phyloP scores from a whole-genome alignment of 2,888 invertebrate genomes.

The Nowickia ferox region DNA sequence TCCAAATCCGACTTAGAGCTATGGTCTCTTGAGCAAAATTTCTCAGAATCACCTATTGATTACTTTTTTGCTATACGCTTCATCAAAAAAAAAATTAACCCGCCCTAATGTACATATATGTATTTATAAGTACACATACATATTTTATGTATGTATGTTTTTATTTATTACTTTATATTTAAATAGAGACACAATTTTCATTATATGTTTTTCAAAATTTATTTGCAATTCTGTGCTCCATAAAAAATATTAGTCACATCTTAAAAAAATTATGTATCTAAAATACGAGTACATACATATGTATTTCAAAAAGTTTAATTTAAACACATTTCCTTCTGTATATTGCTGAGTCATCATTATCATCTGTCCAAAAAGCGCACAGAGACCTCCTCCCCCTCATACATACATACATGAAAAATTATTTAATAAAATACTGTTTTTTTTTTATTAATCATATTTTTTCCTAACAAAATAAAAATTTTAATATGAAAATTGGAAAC shows the following conservation, averaged over 20 bases:
- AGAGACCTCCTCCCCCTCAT: neutral
- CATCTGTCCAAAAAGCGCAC: neutral
- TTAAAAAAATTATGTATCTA: neutral
- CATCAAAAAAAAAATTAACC: too few species aligned
- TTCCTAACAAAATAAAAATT: constrained; percentile 10
- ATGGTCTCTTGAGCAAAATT: too few species aligned
- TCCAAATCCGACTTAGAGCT: too few species aligned
- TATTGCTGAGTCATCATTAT: constrained; percentile 34
- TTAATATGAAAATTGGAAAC: constrained; percentile 50
- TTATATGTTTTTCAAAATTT: neutral
- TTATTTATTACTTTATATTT: neutral
- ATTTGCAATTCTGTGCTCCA: neutral
- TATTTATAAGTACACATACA: neutral
- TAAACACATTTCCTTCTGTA: neutral
- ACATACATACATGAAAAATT: too few species aligned
- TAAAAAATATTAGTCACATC: neutral
- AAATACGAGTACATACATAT: too few species aligned
- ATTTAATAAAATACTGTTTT: neutral
- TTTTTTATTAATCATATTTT: constrained; percentile 41
- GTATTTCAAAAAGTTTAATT: neutral
- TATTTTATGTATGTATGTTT: neutral
- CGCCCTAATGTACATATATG: too few species aligned
- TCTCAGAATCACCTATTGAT: too few species aligned
- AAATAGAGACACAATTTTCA: neutral
- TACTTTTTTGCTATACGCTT: too few species aligned